Conservation (phyloP, 2,888 invertebrate species). For the Nesidiocoris tenuis region DNA sequence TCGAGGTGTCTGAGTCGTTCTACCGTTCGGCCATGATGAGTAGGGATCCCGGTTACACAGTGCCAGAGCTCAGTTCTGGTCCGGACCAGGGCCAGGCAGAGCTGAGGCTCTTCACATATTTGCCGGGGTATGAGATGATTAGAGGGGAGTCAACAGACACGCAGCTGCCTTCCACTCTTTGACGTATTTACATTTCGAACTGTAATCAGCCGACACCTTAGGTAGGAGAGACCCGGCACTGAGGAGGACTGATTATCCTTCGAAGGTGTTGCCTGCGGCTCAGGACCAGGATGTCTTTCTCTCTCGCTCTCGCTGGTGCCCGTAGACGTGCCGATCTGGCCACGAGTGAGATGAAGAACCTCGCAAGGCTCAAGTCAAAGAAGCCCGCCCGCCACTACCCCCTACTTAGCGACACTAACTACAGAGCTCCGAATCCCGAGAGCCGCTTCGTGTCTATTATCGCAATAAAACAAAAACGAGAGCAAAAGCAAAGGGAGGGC, state of each 20-base stretch:
- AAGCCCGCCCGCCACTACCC: conserved; percentile 29
- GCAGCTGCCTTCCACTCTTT: conserved; percentile 39
- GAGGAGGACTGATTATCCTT: conserved; percentile 29
- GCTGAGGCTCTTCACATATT: conserved; percentile 17
- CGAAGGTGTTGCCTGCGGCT: conserved; percentile 20
- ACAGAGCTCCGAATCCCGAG: conserved; percentile 28
- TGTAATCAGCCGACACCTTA: conserved; percentile 39
- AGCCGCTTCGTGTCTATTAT: conserved; percentile 31
- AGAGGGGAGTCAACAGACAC: conserved; percentile 35
- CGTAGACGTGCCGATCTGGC: background rate
- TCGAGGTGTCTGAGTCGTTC: background rate
- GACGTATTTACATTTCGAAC: conserved; percentile 39
- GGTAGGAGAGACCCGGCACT: background rate
- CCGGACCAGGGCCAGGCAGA: background rate
- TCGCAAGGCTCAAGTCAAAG: conserved; percentile 5
- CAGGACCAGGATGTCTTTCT: background rate
- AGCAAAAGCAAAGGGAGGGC: background rate
- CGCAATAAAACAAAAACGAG: conserved; percentile 25
- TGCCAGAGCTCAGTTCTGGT: no score
- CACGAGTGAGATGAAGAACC: no score
- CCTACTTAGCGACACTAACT: conserved; percentile 39
- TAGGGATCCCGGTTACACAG: background rate
- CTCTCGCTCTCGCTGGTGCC: background rate
- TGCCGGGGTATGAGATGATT: conserved; percentile 39
- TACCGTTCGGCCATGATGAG: background rate